Evolutionary conservation across 1,140 invertebrate genomes (phyloP), one percentile per base, ranked within the genome.

Genomic region (Scaptomyza pallida): DNA sequence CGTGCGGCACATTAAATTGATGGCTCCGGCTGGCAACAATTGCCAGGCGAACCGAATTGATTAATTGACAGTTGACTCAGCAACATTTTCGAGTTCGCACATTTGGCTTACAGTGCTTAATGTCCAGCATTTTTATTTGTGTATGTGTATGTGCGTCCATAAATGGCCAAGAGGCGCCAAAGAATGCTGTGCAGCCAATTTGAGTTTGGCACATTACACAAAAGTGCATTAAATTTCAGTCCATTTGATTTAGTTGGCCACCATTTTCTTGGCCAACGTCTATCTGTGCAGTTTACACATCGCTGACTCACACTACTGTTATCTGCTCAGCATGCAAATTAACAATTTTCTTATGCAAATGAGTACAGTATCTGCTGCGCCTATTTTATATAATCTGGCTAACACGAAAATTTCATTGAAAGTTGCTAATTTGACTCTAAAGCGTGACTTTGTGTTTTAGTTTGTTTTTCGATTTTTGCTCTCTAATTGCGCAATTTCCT

Each of bases 1-100:
- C 35, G 81, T 71, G 65, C 50, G 10, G 10, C 62, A 56, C 77
- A 86, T 85, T 81, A 88, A 78, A 60, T 77, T 81, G 57, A 77
- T 81, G 65, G 65, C 57, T 40, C 13, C 71, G 61, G n/a, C 80
- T 30, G 17, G 40, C 44, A 60, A 48, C 26, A 26, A 52, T 68
- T 52, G 47, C 37, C 45, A 47, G 48, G 51, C 59, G 5, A 44
- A 51, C 33, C 62, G 40, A 77, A 85, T 86, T 85, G 81, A 85
- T 85, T 85, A 85, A 85, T 85, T 88, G 81, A 72, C 82, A 78
- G 77, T 81, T 81, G 73, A 85, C 62, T 85, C 77, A 86, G 77
- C 81, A 57, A n/a, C 60, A 63, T 41, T 78, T 61, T 63, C 23
- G 16, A 51, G 52, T 33, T 35, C 19, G 37, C 52, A 26, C 52